Conservation (phyloP, 2,797 vertebrate species). For the Falco biarmicus region DNA sequence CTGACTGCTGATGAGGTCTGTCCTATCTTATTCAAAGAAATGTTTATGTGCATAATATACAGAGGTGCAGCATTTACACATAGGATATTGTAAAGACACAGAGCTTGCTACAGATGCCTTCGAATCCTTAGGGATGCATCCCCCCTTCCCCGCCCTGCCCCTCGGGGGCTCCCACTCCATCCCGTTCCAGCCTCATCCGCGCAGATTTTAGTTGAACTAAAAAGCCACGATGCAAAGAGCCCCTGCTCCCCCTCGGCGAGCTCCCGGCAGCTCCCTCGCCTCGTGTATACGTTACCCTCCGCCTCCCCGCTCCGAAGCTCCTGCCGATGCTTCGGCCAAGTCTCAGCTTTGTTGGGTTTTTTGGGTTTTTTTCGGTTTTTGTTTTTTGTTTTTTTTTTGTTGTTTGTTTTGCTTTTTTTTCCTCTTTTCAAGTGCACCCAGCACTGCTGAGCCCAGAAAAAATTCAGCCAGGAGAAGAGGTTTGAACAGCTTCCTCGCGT, state of each 20-base stretch:
- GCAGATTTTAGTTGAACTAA: not conserved
- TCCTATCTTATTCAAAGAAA: conserved; percentile 51
- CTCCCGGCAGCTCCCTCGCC: not conserved
- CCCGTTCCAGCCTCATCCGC: not conserved
- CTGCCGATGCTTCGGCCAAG: not conserved
- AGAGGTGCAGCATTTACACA: conserved; percentile 70
- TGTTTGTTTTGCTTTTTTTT: too few relatives aligned
- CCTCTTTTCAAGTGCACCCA: not conserved
- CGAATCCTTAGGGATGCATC: not conserved
- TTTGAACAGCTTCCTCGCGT: not conserved
- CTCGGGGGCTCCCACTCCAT: not conserved
- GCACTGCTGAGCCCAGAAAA: not conserved
- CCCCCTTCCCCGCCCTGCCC: not conserved
- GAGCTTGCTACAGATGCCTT: conserved; percentile 58
- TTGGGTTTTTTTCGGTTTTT: too few relatives aligned
- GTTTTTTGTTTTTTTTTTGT: too few relatives aligned
- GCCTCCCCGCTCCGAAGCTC: not conserved
- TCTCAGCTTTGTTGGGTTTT: not conserved
- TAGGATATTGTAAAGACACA: conserved; percentile 52
- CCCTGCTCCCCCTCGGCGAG: not conserved
- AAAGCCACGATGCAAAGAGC: not conserved
- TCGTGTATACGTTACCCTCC: not conserved
- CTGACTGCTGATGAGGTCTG: conserved; percentile 62
- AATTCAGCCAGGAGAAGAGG: not conserved
- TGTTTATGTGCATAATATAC: conserved; percentile 62